phyloP scores from a whole-genome alignment of 35 echinoderm and acorn worm species.

The Lytechinus pictus region DNA sequence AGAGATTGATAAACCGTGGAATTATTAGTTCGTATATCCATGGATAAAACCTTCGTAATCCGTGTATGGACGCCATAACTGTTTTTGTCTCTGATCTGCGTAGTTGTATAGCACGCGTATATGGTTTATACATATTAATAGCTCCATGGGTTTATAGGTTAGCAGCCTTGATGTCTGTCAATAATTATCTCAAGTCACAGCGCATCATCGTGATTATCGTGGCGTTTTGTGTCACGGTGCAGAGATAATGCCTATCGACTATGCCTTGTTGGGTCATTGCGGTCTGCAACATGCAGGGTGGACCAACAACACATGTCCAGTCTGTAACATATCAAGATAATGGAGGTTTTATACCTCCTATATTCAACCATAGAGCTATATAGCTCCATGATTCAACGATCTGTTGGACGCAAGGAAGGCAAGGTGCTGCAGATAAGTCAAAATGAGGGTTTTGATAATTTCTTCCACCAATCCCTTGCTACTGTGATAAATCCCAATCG shows the following conservation, averaged over 20 bases:
- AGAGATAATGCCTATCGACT: background rate
- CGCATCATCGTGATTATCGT: background rate
- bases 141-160: background rate
- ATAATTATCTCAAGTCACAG: background rate
- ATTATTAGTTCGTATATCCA: too few species aligned
- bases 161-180: background rate
- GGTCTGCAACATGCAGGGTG: background rate
- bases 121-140: too few species aligned
- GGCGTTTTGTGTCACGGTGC: background rate
- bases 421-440: background rate
- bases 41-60: too few species aligned
- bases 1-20: too few species aligned
- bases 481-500: too few species aligned
- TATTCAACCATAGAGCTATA: too few species aligned
- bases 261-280: background rate
- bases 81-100: background rate
- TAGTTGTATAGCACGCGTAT: background rate
- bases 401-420: background rate
- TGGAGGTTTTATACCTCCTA: too few species aligned
- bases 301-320: background rate
- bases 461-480: background rate
- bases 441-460: background rate
- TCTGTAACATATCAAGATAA: background rate
- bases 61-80: too few species aligned
- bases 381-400: too few species aligned